phyloP scores from a whole-genome alignment of 2,113 vertebrate species.

The Chlorocebus sabaeus region DNA sequence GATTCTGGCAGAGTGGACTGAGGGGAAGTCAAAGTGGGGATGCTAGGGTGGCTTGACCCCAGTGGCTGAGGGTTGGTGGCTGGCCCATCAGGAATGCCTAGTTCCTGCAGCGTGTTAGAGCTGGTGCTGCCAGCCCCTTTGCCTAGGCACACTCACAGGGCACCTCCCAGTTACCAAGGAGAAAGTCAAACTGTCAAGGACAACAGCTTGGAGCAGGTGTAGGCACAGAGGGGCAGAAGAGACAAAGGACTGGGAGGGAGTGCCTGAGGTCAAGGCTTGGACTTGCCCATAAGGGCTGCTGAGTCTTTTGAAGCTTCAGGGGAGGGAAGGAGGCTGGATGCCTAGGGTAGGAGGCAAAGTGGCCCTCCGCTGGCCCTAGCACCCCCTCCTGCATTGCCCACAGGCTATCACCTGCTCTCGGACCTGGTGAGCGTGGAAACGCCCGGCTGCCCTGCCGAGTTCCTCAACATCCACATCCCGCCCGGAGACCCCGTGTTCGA shows the following conservation, averaged over 20 bases:
- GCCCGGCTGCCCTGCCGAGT: conserved; percentile 91
- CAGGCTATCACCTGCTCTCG: conserved; percentile 89
- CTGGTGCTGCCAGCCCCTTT: background rate
- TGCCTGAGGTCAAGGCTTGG: conserved; percentile 18
- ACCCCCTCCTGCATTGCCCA: rapidly evolving
- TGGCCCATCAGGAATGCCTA: background rate
- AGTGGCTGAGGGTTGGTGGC: background rate
- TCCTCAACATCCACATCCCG: conserved; percentile 91
- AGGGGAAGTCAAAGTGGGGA: background rate
- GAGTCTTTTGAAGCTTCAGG: background rate
- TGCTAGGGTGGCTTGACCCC: background rate
- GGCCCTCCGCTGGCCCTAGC: background rate
- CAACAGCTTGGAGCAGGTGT: conserved; percentile 40
- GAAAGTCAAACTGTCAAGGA: conserved; percentile 48
- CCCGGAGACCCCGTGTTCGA: conserved; percentile 89
- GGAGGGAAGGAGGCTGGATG: background rate
- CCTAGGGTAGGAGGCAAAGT: background rate
- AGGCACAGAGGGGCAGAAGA: background rate
- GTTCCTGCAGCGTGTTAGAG: conserved; percentile 15
- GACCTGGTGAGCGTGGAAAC: conserved; percentile 85
- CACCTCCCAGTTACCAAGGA: conserved; percentile 68
- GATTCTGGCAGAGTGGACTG: background rate
- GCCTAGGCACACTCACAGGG: background rate
- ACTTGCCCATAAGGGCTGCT: background rate
- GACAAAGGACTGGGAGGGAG: background rate